Conservation (phyloP, 2,113 vertebrate species). For the Notothenia coriiceps region DNA sequence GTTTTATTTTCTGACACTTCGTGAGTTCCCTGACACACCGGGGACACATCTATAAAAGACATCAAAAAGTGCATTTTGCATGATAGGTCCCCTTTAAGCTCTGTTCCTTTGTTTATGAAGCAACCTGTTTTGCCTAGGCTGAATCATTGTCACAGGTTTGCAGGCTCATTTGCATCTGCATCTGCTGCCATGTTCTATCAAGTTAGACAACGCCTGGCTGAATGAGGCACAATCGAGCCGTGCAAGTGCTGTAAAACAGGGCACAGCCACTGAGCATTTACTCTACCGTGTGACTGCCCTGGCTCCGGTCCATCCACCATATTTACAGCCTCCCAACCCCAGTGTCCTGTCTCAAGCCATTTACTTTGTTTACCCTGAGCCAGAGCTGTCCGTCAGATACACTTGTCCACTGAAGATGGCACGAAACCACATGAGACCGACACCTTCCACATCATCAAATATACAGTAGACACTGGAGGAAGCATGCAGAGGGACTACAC, state of each 20-base stretch:
- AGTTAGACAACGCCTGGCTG: conserved; percentile 4
- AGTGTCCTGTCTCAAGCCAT: conserved; percentile 23
- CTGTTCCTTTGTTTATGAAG: not conserved
- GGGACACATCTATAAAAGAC: too few species aligned
- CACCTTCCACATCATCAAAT: conserved; percentile 20
- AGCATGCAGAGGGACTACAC: conserved; percentile 3
- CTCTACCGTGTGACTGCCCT: conserved; percentile 13
- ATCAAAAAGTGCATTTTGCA: too few species aligned
- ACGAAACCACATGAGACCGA: not conserved
- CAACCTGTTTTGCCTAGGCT: not conserved
- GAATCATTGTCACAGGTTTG: conserved; percentile 15
- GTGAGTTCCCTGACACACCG: too few species aligned
- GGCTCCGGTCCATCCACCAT: conserved; percentile 5
- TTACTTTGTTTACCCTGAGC: conserved; percentile 40
- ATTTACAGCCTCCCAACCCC: conserved; percentile 10
- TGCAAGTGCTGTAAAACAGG: not conserved
- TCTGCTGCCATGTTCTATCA: conserved; percentile 5
- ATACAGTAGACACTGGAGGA: conserved; percentile 8
- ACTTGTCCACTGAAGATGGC: not conserved
- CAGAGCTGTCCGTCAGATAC: conserved; percentile 24
- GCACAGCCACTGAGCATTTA: conserved; percentile 1
- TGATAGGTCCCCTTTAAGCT: not conserved
- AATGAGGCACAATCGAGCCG: not conserved
- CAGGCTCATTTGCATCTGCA: conserved; percentile 17
- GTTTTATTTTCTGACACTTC: too few species aligned